Evolutionary conservation across 2,888 invertebrate species (phyloP), one percentile per base, ranked within the genome.

Genomic region (Hecatera dysodea): DNA sequence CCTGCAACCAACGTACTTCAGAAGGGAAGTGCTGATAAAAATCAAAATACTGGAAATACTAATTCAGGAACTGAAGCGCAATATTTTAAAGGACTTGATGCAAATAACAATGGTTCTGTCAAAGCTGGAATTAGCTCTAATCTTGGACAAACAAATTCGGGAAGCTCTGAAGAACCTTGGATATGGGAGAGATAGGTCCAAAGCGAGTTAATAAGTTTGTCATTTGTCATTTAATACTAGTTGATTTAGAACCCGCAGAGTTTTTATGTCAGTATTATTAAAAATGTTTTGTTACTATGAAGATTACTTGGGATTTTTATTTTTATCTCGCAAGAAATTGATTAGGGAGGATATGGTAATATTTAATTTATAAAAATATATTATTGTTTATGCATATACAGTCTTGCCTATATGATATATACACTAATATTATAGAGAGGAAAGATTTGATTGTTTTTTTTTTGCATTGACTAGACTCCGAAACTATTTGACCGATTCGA

Each of bases 161-260:
- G 19, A 8, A 55, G 6, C 17, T 9, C 19, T 42, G 56, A 61
- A 22, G 39, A 67, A 0, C 36, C 8, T 6, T 77, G 77, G 80
- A 22, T 73, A 52, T 79, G 77, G 79, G 19, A 19, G 44, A 48
- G 22, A 53, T 67, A 61, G 12, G 12, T 33, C 1, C 17, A 1
- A n/a, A n/a, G 0, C 4, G 0, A 67, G 4, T 2, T 36, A 7
- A 36, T 33, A 19, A 19, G 22, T 22, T 59, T 22, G 24, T 15
- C n/a, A 24, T 11, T 15, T 12, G 39, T 2, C 19, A 15, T 70
- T 53, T 29, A 33, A 53, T 29, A 56, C 9, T 22, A 65, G 29
- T 29, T 12, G 29, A 29, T 24, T 22, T 1, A 53, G 5, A 46
- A 61, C 27, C 22, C 15, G 9, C n/a, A n/a, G 27, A 42, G 15